Base-by-base conservation (phyloP, 2,888 invertebrate species). In the Philereme vetulata region DNA sequence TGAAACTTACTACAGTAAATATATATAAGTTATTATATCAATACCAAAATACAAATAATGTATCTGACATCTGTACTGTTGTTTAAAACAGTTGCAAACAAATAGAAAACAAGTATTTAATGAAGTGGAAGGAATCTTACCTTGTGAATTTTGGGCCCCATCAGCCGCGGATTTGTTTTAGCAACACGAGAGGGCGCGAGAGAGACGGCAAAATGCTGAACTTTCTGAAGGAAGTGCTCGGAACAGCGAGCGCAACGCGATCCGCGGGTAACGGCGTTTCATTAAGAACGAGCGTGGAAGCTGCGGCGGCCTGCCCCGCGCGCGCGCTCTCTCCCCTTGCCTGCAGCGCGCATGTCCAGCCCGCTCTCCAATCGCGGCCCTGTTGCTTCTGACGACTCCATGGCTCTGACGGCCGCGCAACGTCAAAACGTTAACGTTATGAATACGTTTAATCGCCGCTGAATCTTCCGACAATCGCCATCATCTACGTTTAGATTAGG, bases 181-280 rank as follows among this genome's bases (percentile, higher is more conserved):
- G 83, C 80, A 81, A 78, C 80, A 77, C 78, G 78, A 77, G 81
- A 80, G 78, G 82, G 87, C 82, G 86, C 82, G 88, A 86, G 86
- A 77, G 89, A 88, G 90, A 84, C 80, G 79, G 84, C 78, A 84
- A 80, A 81, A 79, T 76, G 76, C 77, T 81, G 77, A 88, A 89
- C 83, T 90, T 91, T 88, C 85, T 82, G 77, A 80, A 74, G 66
- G 74, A 82, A 86, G 86, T 84, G 82, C 83, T 78, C 80, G 79
- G 76, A 80, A 77, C 75, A 78, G 79, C 79, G 84, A 82, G 84
- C 87, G 87, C 88, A 81, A 84, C 88, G 86, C 88, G 82, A 85
- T 83, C 86, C 89, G 87, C 88, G 88, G 88, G 82, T 84, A 88
- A 88, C 90, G 88, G 84, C 90, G 90, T 85, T 89, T 91, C 90